phyloP scores from a whole-genome alignment of 2,113 vertebrate species.

The Hymenochirus boettgeri region DNA sequence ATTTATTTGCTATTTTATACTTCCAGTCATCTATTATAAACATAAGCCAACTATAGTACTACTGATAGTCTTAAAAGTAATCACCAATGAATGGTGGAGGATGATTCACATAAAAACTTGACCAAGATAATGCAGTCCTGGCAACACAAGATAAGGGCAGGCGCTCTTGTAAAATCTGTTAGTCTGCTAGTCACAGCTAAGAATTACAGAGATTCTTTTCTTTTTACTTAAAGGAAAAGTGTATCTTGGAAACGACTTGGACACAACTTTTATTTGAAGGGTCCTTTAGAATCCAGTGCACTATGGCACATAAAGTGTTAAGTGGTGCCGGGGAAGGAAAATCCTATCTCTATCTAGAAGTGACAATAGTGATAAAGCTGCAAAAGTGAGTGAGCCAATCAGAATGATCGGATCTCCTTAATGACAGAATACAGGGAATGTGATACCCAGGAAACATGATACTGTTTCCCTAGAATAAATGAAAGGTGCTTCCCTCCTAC shows the following conservation, averaged over 20 bases:
- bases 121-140: conserved; percentile 16
- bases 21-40: not conserved
- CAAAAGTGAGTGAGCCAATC: not conserved
- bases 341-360: not conserved
- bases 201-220: conserved; percentile 20
- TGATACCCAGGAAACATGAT: not conserved
- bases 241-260: too few species aligned
- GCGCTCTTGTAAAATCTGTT: conserved; percentile 1
- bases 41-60: not conserved
- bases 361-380: not conserved
- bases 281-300: too few species aligned
- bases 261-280: too few species aligned
- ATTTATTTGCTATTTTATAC: not conserved
- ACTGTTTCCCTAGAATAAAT: too few species aligned
- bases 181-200: not conserved
- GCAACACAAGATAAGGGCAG: conserved; percentile 8
- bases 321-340: not conserved
- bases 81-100: not conserved
- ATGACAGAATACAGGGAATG: not conserved
- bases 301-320: too few species aligned
- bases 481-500: too few species aligned
- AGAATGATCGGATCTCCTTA: not conserved
- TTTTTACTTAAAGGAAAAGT: not conserved
- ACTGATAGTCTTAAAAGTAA: not conserved
- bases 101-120: conserved; percentile 2